phyloP scores from a whole-genome alignment of 2,113 vertebrate genomes.

The Ginglymostoma cirratum region DNA sequence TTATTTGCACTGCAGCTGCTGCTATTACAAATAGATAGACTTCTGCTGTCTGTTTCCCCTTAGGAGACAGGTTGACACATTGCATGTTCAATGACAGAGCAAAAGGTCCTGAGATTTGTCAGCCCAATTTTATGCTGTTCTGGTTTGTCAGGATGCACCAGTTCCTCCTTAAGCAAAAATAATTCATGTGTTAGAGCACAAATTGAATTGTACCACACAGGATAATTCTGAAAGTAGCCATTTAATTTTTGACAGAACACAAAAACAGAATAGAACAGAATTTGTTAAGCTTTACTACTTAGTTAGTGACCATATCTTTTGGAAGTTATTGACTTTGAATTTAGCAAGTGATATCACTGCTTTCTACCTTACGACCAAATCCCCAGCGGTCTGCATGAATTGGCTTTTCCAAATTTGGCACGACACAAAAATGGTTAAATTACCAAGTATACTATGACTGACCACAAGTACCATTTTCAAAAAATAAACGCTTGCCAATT shows the following conservation, averaged over 20 bases:
- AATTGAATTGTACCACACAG: slow-evolving; percentile 67
- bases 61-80: slow-evolving; percentile 62
- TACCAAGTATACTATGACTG: background rate
- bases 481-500: background rate
- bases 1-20: slow-evolving; percentile 60
- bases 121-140: slow-evolving; percentile 69
- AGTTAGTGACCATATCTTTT: background rate
- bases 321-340: background rate
- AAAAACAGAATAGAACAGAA: background rate
- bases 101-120: slow-evolving; percentile 65
- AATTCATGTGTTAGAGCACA: slow-evolving; percentile 71
- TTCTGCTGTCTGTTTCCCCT: slow-evolving; percentile 54
- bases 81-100: slow-evolving; percentile 56
- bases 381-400: background rate
- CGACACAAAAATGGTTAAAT: background rate
- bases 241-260: background rate
- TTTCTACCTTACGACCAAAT: background rate
- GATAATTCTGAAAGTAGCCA: slow-evolving; percentile 60
- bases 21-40: slow-evolving; percentile 59
- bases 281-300: background rate
- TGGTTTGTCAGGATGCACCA: slow-evolving; percentile 62
- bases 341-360: background rate
- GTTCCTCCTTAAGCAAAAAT: slow-evolving; percentile 72
- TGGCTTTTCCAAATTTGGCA: background rate
- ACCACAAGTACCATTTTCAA: background rate